phyloP scores from a whole-genome alignment of 2,888 invertebrate genomes.

The Tenthredo notha region DNA sequence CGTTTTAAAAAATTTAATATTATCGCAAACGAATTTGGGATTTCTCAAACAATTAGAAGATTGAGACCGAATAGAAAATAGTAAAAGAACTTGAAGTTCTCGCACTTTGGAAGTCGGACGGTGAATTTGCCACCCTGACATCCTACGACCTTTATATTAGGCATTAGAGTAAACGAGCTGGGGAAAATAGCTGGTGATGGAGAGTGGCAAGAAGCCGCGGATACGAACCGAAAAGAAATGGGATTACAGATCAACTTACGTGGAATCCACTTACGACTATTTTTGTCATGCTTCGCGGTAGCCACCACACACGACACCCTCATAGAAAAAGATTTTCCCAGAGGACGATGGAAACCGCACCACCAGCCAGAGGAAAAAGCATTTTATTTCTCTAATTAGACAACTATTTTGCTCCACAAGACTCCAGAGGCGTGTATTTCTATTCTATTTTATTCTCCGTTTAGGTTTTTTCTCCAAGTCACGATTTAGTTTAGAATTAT shows the following conservation, averaged over 20 bases:
- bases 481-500: neutral
- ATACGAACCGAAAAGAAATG: conserved; percentile 29
- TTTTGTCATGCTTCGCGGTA: neutral
- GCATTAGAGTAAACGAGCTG: neutral
- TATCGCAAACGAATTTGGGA: neutral
- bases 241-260: conserved; percentile 26
- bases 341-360: neutral
- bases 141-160: neutral
- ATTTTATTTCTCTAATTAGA: neutral
- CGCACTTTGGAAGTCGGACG: neutral
- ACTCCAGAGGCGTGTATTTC: neutral
- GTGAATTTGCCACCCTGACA: neutral
- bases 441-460: neutral
- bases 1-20: neutral
- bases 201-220: conserved; percentile 7
- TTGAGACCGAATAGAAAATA: neutral
- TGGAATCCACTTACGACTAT: conserved; percentile 28
- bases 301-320: neutral
- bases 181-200: neutral
- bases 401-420: neutral
- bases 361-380: neutral
- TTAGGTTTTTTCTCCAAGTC: neutral
- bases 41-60: neutral
- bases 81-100: neutral
- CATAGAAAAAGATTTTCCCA: neutral